These are phyloP conservation scores for Phortica magna DNA, from an alignment of 2,888 invertebrate species.

Conservation along the genomic window DNA sequence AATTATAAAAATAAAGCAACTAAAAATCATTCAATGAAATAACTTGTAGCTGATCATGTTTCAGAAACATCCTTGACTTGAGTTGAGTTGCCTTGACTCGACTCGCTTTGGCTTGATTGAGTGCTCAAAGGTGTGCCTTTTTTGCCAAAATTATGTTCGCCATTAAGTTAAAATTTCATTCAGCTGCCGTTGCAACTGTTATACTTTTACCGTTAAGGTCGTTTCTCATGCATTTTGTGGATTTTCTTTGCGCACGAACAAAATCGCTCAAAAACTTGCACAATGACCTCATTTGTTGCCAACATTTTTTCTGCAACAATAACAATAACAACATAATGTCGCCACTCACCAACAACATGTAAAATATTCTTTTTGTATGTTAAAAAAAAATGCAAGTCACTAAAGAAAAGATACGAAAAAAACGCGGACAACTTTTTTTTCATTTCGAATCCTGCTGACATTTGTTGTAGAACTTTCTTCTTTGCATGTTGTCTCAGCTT, in stretches of 20 bases:
- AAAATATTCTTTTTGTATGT: too few species aligned
- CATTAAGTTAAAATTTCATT: slow-evolving; percentile 10
- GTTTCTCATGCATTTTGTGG: not conserved
- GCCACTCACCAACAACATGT: too few species aligned
- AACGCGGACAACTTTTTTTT: too few species aligned
- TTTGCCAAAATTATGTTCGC: not conserved
- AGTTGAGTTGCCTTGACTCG: not conserved
- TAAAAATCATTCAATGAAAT: not conserved
- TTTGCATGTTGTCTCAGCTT: not conserved
- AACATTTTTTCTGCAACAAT: not conserved
- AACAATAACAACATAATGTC: not conserved
- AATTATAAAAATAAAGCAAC: not conserved
- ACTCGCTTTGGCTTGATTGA: not conserved
- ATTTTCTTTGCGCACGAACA: not conserved
- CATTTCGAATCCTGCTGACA: too few species aligned
- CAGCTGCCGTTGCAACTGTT: not conserved
- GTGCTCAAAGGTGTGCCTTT: not conserved
- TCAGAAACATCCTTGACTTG: not conserved
- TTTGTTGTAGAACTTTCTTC: not conserved
- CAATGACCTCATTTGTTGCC: not conserved
- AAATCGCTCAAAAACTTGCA: not conserved
- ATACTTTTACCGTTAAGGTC: slow-evolving; percentile 10
- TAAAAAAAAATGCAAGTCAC: too few species aligned
- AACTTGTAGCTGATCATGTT: not conserved
- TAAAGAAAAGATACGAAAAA: too few species aligned